Evolutionary conservation across 1,140 invertebrate species (phyloP), one percentile per base, ranked within the genome.

Genomic region (Calliopsis andreniformis): DNA sequence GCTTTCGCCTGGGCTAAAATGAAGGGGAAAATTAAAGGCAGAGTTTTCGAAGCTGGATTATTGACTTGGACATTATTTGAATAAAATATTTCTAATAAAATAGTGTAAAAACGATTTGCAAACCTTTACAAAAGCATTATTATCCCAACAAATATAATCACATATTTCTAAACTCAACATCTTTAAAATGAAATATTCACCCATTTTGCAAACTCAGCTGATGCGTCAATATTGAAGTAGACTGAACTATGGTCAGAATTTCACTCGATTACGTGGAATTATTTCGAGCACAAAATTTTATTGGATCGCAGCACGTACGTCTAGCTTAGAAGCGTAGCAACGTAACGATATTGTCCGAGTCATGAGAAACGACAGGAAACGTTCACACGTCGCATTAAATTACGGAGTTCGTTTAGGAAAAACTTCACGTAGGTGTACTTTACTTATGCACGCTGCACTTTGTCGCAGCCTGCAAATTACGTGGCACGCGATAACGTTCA

Each of bases 301-400:
- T 53, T 25, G 25, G 47, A 72, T 63, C 25, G 70, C 30, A 53
- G 49, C 47, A 43, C 69, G 58, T 35, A 35, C 66, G 66, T 69
- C 66, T 45, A 45, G 18, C 32, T 58, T 58, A 32, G 39, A 23
- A 47, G 12, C 39, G 39, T 30, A 16, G n/a, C 30, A 30, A 63
- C 69, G 69, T 53, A 63, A 72, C 59, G 70, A 72, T 64, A 72
- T 72, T 72, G 58, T 72, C 28, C 59, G 14, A 14, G 45, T 42
- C 59, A 35, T 64, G 70, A 72, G 59, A 64, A 63, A 72, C 70
- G 70, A 72, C 70, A 64, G 70, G 32, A 45, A 72, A 72, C 70
- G 59, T 59, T 72, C 70, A 55, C 70, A 63, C 59, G 70, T 72
- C 70, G 70, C 59, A 72, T 72, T 72, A 63, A 72, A 72, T 72